These are phyloP conservation scores for Cheilinus undulatus DNA, from an alignment of 2,113 vertebrate genomes.

Conservation along the genomic window DNA sequence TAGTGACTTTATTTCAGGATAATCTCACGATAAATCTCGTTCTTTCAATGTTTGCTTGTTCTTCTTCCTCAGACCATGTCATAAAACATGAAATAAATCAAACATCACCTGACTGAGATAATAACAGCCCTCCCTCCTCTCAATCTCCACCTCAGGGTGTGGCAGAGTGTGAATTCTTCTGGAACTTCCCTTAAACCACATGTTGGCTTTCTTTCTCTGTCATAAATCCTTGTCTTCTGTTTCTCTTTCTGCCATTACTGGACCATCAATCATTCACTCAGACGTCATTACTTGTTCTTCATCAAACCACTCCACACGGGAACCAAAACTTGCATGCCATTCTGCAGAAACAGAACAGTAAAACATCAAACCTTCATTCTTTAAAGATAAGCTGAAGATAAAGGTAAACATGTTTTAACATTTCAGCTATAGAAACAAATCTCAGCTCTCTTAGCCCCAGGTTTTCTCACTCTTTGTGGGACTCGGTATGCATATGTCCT, in stretches of 20 bases:
- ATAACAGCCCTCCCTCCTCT: background rate
- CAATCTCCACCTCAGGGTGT: constrained; percentile 7
- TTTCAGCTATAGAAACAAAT: background rate
- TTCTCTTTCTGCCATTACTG: background rate
- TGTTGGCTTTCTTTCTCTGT: background rate
- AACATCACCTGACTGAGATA: background rate
- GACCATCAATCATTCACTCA: background rate
- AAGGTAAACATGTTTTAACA: too few relatives aligned
- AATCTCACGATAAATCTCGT: background rate
- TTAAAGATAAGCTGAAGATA: too few relatives aligned
- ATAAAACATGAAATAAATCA: background rate
- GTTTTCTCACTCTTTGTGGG: background rate
- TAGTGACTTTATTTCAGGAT: background rate
- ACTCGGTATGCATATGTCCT: background rate
- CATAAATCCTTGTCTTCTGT: background rate
- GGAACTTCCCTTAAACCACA: background rate
- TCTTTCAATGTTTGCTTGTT: background rate
- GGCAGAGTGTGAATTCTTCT: background rate
- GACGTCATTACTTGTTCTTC: background rate
- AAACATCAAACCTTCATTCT: background rate
- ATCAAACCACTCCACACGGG: background rate
- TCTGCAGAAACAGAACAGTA: background rate
- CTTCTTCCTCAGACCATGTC: background rate
- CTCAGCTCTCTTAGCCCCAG: background rate
- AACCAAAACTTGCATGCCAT: background rate